Conservation (phyloP, 1,140 invertebrate species). For the Hesperophylax magnus region DNA sequence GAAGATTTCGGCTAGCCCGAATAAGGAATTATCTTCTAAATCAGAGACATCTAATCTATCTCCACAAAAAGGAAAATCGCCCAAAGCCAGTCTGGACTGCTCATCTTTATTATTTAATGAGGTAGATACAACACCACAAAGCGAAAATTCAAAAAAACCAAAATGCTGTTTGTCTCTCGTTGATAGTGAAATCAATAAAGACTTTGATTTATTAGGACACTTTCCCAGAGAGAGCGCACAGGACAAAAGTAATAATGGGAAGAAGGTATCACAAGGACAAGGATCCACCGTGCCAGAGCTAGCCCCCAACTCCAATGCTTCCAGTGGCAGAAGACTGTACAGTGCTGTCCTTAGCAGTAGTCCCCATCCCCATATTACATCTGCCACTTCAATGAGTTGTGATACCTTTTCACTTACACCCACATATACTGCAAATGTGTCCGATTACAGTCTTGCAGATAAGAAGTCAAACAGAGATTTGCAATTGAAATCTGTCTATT, state of each 20-base stretch:
- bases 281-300: conserved; percentile 13
- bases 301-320: not conserved
- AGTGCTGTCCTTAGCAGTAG: conserved; percentile 38
- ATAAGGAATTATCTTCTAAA: conserved; percentile 1
- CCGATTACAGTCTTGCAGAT: not conserved
- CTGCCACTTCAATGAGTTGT: not conserved
- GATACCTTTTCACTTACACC: not conserved
- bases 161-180: not conserved
- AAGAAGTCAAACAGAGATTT: conserved; percentile 2
- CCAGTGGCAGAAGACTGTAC: conserved; percentile 37
- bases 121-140: not conserved
- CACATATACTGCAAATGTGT: not conserved
- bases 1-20: not conserved
- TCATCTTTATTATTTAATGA: not conserved
- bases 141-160: not conserved
- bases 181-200: not conserved
- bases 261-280: not conserved
- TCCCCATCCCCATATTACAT: not conserved
- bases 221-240: no score
- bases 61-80: not conserved
- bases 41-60: not conserved
- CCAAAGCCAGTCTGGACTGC: not conserved
- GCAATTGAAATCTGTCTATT: conserved; percentile 28
- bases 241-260: no score
- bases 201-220: no score